Evolutionary conservation across 2,888 invertebrate genomes (phyloP).

Genomic region (Periphyllus acericola): DNA sequence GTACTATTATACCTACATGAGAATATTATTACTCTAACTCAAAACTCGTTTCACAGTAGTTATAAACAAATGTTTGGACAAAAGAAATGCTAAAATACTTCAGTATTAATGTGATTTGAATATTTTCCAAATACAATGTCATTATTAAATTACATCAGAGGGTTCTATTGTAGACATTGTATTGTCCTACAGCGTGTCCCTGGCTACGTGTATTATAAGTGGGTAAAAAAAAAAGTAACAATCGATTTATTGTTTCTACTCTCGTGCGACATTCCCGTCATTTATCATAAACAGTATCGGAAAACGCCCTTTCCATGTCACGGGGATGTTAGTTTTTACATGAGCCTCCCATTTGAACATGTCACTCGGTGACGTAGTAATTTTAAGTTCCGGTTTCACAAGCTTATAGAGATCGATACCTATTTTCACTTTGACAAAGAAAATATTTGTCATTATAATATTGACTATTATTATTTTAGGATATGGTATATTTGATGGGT

Average conservation of each 20-base stretch:
- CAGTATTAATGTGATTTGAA: not conserved
- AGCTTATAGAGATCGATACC: not conserved
- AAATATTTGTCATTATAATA: constrained; percentile 34
- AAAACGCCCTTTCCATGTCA: constrained; percentile 44
- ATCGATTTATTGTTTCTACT: constrained; percentile 46
- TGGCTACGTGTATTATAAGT: not conserved
- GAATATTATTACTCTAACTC: too few species aligned
- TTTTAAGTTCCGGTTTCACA: constrained; percentile 28
- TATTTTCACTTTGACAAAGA: constrained; percentile 11
- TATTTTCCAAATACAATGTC: not conserved
- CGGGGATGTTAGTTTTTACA: constrained; percentile 2
- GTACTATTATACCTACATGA: too few species aligned
- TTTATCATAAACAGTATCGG: constrained; percentile 54
- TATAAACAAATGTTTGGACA: too few species aligned
- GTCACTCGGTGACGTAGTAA: constrained; percentile 26
- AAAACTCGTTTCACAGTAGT: too few species aligned
- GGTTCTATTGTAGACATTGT: not conserved
- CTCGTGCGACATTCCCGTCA: constrained; percentile 19
- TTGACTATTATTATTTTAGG: constrained; percentile 22
- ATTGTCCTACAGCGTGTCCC: not conserved
- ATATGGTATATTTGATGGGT: not conserved
- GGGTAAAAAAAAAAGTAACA: constrained; percentile 2
- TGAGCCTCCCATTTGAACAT: not conserved
- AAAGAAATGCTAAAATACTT: not conserved
- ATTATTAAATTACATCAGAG: not conserved